phyloP scores from a whole-genome alignment of 2,113 vertebrate genomes.

The Pseudolaguvia tuberculata region DNA sequence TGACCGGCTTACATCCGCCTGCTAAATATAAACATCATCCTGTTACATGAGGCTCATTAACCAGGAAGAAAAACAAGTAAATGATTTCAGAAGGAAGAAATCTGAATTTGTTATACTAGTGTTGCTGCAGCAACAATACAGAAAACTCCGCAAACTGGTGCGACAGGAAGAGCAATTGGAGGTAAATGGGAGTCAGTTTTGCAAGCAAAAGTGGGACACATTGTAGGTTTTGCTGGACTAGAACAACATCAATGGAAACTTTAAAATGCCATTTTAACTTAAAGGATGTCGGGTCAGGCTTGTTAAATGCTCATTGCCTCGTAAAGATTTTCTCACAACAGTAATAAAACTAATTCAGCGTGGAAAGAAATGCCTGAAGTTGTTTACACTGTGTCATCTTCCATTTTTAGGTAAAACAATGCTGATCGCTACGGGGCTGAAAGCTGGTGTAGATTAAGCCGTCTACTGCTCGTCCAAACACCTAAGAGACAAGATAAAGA shows the following conservation, averaged over 20 bases:
- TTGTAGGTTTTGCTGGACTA: not conserved
- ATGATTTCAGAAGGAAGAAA: not conserved
- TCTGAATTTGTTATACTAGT: not conserved
- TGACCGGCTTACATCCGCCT: slow-evolving; percentile 2
- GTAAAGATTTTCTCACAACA: not conserved
- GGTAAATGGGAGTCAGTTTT: not conserved
- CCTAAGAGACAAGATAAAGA: slow-evolving; percentile 43
- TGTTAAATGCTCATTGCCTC: slow-evolving; percentile 2
- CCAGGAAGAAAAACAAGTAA: not conserved
- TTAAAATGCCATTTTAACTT: not conserved
- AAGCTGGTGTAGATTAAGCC: slow-evolving; percentile 43
- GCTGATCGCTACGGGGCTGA: slow-evolving; percentile 26
- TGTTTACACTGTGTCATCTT: not conserved
- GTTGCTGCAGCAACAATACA: slow-evolving; percentile 10
- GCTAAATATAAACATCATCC: slow-evolving; percentile 10
- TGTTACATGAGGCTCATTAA: not conserved
- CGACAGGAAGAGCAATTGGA: not conserved
- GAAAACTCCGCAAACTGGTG: not conserved
- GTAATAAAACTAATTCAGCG: slow-evolving; percentile 1
- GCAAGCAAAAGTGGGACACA: not conserved
- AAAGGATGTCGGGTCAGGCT: not conserved
- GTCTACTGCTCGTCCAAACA: slow-evolving; percentile 49
- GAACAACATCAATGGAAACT: not conserved
- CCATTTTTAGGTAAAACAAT: not conserved
- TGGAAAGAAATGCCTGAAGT: not conserved